Percentiles rank a stretch among this genome's conserved stretches.
Evolutionary conservation across 1,140 invertebrate genomes (phyloP).

Genomic region (Limonius californicus): DNA sequence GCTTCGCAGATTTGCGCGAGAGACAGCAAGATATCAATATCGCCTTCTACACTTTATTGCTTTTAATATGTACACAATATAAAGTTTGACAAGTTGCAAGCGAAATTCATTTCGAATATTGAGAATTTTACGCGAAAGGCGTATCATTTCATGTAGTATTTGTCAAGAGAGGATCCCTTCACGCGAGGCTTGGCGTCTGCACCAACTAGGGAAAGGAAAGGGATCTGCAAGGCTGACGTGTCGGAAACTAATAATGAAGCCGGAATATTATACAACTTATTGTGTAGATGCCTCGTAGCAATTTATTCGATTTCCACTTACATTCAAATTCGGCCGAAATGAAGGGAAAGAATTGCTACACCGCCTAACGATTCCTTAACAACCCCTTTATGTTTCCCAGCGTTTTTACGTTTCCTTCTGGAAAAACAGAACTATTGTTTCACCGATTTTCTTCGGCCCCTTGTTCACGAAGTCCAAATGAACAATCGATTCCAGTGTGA

Average conservation of each 20-base stretch:
- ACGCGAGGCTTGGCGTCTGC: not conserved
- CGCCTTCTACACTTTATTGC: slow-evolving; percentile 38
- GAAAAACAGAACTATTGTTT: no score
- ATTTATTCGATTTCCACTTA: slow-evolving; percentile 23
- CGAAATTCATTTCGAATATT: slow-evolving; percentile 39
- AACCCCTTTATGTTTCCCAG: no score
- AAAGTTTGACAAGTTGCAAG: slow-evolving; percentile 40
- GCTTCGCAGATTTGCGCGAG: not conserved
- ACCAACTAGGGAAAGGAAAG: not conserved
- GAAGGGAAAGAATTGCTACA: slow-evolving; percentile 8
- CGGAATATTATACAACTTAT: slow-evolving; percentile 23
- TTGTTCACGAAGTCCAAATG: not conserved
- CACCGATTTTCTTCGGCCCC: no score
- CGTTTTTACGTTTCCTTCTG: no score
- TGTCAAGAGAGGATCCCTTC: slow-evolving; percentile 4
- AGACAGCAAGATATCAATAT: slow-evolving; percentile 30
- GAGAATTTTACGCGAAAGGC: slow-evolving; percentile 36
- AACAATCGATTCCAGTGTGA: not conserved
- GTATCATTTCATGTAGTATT: slow-evolving; percentile 24
- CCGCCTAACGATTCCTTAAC: not conserved
- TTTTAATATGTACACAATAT: slow-evolving; percentile 43
- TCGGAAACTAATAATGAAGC: not conserved
- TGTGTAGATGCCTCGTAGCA: slow-evolving; percentile 23
- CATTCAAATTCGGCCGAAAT: slow-evolving; percentile 20
- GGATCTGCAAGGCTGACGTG: not conserved